Evolutionary conservation across 2,113 vertebrate genomes (phyloP).

Genomic region (Microtus montanus): DNA sequence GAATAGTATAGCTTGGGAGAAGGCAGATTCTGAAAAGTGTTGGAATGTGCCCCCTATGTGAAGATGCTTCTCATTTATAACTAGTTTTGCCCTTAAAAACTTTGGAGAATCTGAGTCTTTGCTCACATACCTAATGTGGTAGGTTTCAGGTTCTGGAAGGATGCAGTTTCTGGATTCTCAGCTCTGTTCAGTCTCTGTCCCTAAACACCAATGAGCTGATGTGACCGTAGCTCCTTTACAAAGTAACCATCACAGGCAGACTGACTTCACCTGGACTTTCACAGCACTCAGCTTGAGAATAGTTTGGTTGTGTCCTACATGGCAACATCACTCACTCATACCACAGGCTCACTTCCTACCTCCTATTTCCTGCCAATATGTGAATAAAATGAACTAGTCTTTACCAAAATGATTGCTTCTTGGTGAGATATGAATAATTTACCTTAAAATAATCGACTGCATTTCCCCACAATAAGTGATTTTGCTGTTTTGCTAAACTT

Average conservation of each 20-base stretch:
- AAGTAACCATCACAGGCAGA: conserved; percentile 61
- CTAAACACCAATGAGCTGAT: conserved; percentile 67
- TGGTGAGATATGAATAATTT: conserved; percentile 82
- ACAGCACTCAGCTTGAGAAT: conserved; percentile 49
- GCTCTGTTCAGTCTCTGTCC: conserved; percentile 44
- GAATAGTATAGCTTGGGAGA: not conserved
- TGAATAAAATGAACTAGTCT: conserved; percentile 80
- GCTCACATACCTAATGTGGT: conserved; percentile 9
- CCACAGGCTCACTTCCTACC: conserved; percentile 49
- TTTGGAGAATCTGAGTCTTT: conserved; percentile 1
- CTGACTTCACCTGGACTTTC: conserved; percentile 65
- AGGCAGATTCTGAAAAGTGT: not conserved
- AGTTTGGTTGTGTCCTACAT: conserved; percentile 50
- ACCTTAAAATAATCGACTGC: conserved; percentile 81
- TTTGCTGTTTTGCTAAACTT: conserved; percentile 73
- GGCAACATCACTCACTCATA: conserved; percentile 50
- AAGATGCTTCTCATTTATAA: not conserved
- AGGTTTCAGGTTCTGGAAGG: conserved; percentile 51
- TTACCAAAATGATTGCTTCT: conserved; percentile 80
- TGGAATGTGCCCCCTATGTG: not conserved
- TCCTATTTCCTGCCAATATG: conserved; percentile 69
- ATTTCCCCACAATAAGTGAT: conserved; percentile 74
- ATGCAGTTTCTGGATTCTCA: conserved; percentile 65
- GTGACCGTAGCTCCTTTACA: conserved; percentile 69
- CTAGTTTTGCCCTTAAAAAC: conserved; percentile 15